Base-by-base conservation (phyloP, 30 jellyfish, hydroid and myxozoan genomes). In the Aurelia coerulea region DNA sequence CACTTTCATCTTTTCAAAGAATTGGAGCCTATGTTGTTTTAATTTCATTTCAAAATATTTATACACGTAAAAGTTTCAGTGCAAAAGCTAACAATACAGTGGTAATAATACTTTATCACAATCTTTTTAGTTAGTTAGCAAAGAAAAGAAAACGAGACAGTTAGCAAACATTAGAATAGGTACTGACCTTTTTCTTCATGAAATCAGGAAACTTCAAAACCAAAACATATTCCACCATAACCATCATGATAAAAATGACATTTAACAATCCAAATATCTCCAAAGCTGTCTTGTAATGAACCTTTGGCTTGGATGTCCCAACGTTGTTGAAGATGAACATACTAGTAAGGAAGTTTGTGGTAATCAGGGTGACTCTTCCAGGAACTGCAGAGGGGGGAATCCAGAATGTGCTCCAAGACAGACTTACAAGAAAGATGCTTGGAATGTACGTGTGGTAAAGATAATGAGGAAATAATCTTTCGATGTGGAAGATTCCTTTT, bases 381-480 rank as follows among this genome's bases (percentile, higher is more conserved):
- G 94, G 94, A 1, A 85, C 88, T 18, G 94, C 94, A 7, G 39
- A 70, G 9, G 66, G 18, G 31, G 94, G 89, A 62, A 85, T 72
- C 94, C 94, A 85, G 14, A 85, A 74, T 34, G 83, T 85, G 50
- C 87, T 68, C 89, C 89, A 85, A 4, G 94, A 68, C 17, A 85
- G 54, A 13, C 39, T 5, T 9, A 85, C 94, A 12, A 85, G 82
- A 46, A 34, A 68, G 17, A 56, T 33, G 37, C 89, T 52, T 17
- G 94, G 94, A 19, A 85, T 39, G 79, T 85, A 85, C 4, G 76
- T 19, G 23, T 85, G 94, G 53, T 68, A 85, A 3, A 85, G 39
- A 49, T 85, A 85, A 51, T 85, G 42, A 1, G 85, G 85, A 8
- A 75, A 56, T 72, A 75, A 72, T 29, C 85, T 75, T 75, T 34